These are phyloP conservation scores for Acanthosepion lycidas DNA, from an alignment of 2,888 invertebrate species.

Conservation along the genomic window DNA sequence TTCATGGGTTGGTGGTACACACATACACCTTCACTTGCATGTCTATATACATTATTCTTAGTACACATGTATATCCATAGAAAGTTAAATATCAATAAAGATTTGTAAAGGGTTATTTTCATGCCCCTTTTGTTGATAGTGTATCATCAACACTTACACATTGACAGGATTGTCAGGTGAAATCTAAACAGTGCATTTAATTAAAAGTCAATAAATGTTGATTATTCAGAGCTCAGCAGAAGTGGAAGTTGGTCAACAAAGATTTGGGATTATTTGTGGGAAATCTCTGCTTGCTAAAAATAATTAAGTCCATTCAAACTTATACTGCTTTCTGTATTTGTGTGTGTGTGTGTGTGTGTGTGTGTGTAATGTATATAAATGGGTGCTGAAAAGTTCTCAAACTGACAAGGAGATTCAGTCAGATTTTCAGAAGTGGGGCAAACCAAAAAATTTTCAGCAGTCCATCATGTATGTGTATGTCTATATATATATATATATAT, in stretches of 20 bases:
- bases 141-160: not conserved
- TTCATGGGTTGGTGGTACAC: not conserved
- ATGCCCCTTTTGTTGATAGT: not conserved
- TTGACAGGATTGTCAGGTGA: not conserved
- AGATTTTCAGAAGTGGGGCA: too few relatives aligned
- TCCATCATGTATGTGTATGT: too few relatives aligned
- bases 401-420: too few relatives aligned
- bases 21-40: not conserved
- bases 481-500: too few relatives aligned
- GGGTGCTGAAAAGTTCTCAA: too few relatives aligned
- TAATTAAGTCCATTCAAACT: not conserved
- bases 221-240: not conserved
- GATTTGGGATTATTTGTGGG: not conserved
- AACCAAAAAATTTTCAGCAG: too few relatives aligned
- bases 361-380: too few relatives aligned
- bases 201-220: conserved; percentile 3
- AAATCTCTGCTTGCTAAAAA: not conserved
- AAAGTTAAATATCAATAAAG: not conserved
- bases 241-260: not conserved
- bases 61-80: not conserved
- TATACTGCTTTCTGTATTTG: not conserved
- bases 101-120: not conserved
- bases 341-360: too few relatives aligned
- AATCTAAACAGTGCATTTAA: not conserved
- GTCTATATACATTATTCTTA: not conserved